Conservation (phyloP, 2,888 invertebrate genomes). For the Euplagia quadripunctaria region DNA sequence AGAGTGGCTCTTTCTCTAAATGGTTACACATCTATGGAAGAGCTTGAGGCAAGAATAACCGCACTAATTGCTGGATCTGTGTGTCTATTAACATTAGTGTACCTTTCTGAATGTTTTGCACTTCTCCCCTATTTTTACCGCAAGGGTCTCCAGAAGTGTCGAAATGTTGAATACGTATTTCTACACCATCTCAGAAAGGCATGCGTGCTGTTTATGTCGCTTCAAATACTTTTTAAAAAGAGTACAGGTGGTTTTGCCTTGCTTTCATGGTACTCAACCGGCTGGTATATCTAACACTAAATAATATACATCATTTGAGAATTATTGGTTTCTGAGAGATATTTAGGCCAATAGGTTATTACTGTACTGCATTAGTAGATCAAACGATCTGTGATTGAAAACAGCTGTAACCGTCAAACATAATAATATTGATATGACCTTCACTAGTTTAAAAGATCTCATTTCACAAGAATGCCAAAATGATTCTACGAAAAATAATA, state of each 20-base stretch:
- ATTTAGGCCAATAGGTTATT: slow-evolving; percentile 16
- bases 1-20: neutral
- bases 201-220: too few relatives aligned
- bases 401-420: slow-evolving; percentile 7
- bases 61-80: neutral
- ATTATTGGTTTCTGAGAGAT: neutral
- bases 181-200: neutral
- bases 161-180: neutral
- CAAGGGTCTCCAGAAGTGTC: neutral
- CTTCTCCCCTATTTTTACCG: neutral
- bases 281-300: neutral
- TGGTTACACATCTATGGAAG: neutral
- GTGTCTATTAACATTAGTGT: neutral
- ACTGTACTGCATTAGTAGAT: slow-evolving; percentile 7
- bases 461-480: neutral
- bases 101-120: neutral
- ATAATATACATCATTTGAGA: neutral
- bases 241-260: neutral
- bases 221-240: neutral
- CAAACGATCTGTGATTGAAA: slow-evolving; percentile 11
- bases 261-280: neutral
- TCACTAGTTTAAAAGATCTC: neutral
- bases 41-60: neutral
- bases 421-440: slow-evolving; percentile 10
- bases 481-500: neutral